Percentiles rank a stretch among this genome's conserved stretches.
phyloP scores from a whole-genome alignment of 2,797 vertebrate genomes.

The Gobionotothen gibberifrons region DNA sequence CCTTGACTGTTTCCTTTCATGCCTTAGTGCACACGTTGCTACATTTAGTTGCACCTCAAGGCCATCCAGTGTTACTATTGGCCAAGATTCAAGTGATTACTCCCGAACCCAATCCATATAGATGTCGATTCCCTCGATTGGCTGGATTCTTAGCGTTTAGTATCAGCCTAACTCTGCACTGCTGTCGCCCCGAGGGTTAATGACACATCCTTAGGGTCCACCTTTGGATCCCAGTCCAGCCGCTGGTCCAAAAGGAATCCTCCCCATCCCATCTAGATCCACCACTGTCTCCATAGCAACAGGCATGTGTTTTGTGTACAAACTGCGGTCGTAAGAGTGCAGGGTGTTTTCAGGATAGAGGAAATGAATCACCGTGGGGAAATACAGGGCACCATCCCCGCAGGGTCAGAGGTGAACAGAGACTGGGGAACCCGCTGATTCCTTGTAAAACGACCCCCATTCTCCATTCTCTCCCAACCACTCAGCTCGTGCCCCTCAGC shows the following conservation, averaged over 20 bases:
- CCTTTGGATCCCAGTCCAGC: slow-evolving; percentile 24
- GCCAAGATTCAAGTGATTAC: slow-evolving; percentile 49
- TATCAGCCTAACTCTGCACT: slow-evolving; percentile 25
- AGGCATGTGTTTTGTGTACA: slow-evolving; percentile 56
- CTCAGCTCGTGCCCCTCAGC: slow-evolving; percentile 38
- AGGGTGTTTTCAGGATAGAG: slow-evolving; percentile 32
- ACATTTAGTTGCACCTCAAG: slow-evolving; percentile 41
- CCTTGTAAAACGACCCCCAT: slow-evolving; percentile 41
- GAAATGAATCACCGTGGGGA: slow-evolving; percentile 68
- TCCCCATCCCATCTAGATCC: slow-evolving; percentile 18
- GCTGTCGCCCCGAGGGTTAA: slow-evolving; percentile 57
- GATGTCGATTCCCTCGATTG: slow-evolving; percentile 46
- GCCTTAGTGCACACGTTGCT: slow-evolving; percentile 8
- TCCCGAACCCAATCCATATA: slow-evolving; percentile 27
- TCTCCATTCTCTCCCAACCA: slow-evolving; percentile 28
- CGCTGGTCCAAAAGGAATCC: slow-evolving; percentile 6
- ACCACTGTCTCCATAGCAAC: slow-evolving; percentile 56
- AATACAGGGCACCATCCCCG: slow-evolving; percentile 55
- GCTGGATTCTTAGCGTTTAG: slow-evolving; percentile 34
- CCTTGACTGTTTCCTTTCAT: slow-evolving; percentile 30
- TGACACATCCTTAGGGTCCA: slow-evolving; percentile 41
- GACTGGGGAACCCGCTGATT: slow-evolving; percentile 36
- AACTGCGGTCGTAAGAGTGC: neutral
- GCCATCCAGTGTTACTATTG: slow-evolving; percentile 36
- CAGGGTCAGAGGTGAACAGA: slow-evolving; percentile 51